Evolutionary conservation across 1,140 invertebrate species (phyloP), one percentile per base, ranked within the genome.

Genomic region (Zeugodacus cucurbitae): DNA sequence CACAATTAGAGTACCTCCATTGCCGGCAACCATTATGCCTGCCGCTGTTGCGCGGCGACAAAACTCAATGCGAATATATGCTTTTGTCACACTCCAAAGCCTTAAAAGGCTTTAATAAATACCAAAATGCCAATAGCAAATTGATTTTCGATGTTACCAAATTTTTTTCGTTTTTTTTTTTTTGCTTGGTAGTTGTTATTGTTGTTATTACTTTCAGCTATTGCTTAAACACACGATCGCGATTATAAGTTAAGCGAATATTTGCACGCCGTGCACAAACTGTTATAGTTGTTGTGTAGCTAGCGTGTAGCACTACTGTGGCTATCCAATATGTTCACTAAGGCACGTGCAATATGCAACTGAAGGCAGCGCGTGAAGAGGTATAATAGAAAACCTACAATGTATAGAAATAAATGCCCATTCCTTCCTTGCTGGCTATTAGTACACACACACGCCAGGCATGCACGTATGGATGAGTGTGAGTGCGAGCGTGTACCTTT

Each of bases 11-110:
- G 70, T 29, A 34, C 74, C 44, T 48, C 17, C 41, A 48, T 44
- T 41, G 41, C 74, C 74, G 74, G 74, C 74, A 3, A 82, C 74
- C 74, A 82, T 74, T 44, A 41, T 82, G 74, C 64, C 64, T n/a
- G 32, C 64, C 26, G 58, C 58, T 26, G 48, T 54, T 54, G 48
- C 6, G 22, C 48, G 48, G 37, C 70, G 14, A 74, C 34, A 29
- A n/a, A n/a, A 29, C 37, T 74, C 70, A 29, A 20, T 74, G 37
- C 22, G 70, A 74, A 74, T 44, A 74, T 10, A n/a, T n/a, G n/a
- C 6, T 74, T 44, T 82, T 37, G 14, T 22, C 41, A 29, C 74
- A 37, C n/a, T 14, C 32, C 5, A 48, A 82, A 4, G n/a, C 11
- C 41, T 17, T 22, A 48, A 82, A 82, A 48, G 20, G 74, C 74